Evolutionary conservation across 2,113 vertebrate species (phyloP), one percentile per base, ranked within the genome.

Genomic region (Poeciliopsis prolifica): DNA sequence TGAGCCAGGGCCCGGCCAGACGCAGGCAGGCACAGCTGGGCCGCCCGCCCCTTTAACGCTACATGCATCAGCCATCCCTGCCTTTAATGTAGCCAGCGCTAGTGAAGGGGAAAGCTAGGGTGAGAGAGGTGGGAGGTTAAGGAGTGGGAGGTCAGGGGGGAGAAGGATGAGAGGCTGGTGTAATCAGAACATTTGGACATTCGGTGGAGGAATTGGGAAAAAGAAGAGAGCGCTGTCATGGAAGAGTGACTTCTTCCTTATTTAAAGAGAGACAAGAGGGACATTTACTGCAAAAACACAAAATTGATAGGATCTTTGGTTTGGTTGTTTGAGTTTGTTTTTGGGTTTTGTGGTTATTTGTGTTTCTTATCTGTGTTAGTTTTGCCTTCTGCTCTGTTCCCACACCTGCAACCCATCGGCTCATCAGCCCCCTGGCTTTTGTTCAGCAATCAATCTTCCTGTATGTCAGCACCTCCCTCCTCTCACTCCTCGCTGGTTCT

Each of bases 1-100:
- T 95, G 94, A 95, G 89, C 75, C 84, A 84, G 84, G 88, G 86
- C 86, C 77, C 65, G 77, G 90, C 86, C 91, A 95, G 94, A 94
- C 94, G 90, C 84, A 69, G 78, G 87, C 86, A 77, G 81, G 86
- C 84, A 63, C 90, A 91, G 87, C 88, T 81, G 90, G 91, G 87
- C 92, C 85, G 84, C 88, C 87, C 81, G 88, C 91, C 61, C 92
- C 94, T 91, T 92, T 92, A 93, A 93, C 91, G 87, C 84, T 90
- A 92, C 90, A 93, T 85, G 87, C 93, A 90, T 89, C 92, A 92
- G 87, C 93, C 88, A 85, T 86, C 90, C 88, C 79, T 77, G 70
- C 76, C 89, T 93, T 90, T 94, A 94, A 94, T 93, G 93, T 82
- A 94, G 84, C 93, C 79, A 77, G 79, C 69, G 78, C 72, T 80